A percentile compares a stretch with the other conserved stretches of the same genome.
These are phyloP conservation scores for Natator depressus DNA, from an alignment of 2,113 vertebrate genomes.

Conservation along the genomic window DNA sequence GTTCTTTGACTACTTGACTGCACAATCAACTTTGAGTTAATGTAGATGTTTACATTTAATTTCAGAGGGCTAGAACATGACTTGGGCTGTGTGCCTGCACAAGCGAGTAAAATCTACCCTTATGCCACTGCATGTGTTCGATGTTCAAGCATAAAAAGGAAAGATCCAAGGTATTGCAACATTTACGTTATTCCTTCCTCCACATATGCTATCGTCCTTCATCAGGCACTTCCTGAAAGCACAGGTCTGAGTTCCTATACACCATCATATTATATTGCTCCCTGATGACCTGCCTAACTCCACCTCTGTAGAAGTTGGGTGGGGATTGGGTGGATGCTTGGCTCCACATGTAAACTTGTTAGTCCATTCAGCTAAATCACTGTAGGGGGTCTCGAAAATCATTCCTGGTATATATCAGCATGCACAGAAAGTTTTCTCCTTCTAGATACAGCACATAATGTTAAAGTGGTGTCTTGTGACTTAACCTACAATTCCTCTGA, in stretches of 20 bases:
- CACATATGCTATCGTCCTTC: background rate
- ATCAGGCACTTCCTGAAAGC: background rate
- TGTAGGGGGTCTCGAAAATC: background rate
- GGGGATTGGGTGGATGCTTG: background rate
- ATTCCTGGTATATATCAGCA: background rate
- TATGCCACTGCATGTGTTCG: background rate
- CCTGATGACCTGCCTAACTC: background rate
- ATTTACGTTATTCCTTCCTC: background rate
- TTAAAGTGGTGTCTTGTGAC: background rate
- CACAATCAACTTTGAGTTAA: background rate
- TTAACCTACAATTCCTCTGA: background rate
- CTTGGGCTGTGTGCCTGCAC: background rate
- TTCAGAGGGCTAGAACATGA: background rate
- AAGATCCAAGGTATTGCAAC: background rate
- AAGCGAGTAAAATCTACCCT: background rate
- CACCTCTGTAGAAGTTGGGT: background rate
- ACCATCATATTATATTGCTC: background rate
- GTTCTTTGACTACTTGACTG: background rate
- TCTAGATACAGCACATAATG: background rate
- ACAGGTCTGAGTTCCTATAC: background rate
- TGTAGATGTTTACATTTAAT: background rate
- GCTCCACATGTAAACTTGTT: background rate
- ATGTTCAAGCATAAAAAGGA: background rate
- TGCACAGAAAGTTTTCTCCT: background rate
- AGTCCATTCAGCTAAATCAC: background rate